A percentile compares a stretch with the other conserved stretches of the same genome.
Conservation (phyloP, 2,797 vertebrate species). For the Lagorchestes hirsutus region DNA sequence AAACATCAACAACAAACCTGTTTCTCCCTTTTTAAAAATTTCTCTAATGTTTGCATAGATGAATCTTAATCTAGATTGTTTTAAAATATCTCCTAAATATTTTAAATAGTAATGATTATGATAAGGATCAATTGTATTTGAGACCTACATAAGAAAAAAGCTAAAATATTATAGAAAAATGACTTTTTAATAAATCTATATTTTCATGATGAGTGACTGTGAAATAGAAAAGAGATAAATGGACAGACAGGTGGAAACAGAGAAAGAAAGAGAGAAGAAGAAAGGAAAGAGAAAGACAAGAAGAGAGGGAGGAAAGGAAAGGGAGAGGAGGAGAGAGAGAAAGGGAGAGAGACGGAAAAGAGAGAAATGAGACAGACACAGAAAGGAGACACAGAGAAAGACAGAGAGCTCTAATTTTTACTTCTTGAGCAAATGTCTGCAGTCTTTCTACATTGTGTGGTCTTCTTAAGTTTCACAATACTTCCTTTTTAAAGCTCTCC, state of each 20-base stretch:
- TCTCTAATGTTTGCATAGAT: background rate
- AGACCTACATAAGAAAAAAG: background rate
- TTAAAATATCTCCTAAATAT: conserved; percentile 37
- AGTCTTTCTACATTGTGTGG: background rate
- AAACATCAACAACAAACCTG: background rate
- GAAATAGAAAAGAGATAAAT: background rate
- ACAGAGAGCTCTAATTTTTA: background rate
- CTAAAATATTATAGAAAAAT: conserved; percentile 29
- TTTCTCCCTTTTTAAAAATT: background rate
- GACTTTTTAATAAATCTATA: conserved; percentile 32
- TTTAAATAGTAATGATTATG: conserved; percentile 1
- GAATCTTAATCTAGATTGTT: background rate
- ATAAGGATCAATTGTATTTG: background rate
- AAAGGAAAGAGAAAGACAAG: background rate
- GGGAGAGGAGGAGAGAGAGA: background rate
- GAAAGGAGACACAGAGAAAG: background rate
- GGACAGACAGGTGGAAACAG: background rate
- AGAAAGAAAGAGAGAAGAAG: background rate
- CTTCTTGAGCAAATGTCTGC: background rate
- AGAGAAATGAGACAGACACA: background rate
- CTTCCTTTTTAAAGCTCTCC: background rate
- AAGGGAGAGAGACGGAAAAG: background rate
- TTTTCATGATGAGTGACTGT: conserved; percentile 22
- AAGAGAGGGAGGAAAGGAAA: background rate
- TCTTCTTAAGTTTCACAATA: background rate